A percentile compares a stretch with the other conserved stretches of the same genome.
phyloP scores from a whole-genome alignment of 1,140 invertebrate species.

The Copidosoma floridanum region DNA sequence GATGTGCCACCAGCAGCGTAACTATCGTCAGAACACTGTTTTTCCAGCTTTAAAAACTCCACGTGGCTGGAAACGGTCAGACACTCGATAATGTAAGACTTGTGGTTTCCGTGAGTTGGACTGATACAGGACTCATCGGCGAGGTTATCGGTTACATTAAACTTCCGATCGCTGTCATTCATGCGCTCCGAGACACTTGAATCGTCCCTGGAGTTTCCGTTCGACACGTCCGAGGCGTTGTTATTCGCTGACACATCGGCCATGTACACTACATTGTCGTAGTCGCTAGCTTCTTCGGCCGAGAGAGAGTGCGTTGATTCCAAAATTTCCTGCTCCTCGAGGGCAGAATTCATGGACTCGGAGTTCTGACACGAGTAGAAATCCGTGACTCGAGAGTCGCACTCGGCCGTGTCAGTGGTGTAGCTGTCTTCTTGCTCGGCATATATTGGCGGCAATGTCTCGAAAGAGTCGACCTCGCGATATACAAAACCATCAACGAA shows the following conservation, averaged over 20 bases:
- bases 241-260: conserved; percentile 31
- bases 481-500: too few species aligned
- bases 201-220: too few species aligned
- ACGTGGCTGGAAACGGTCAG: too few species aligned
- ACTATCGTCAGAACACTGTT: too few species aligned
- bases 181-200: too few species aligned
- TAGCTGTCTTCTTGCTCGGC: neutral
- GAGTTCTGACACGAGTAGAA: conserved; percentile 19
- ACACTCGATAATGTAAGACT: too few species aligned
- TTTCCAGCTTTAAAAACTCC: conserved; percentile 45
- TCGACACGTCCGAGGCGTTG: conserved; percentile 11
- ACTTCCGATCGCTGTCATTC: neutral
- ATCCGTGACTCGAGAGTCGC: neutral
- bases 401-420: too few species aligned
- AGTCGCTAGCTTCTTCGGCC: conserved; percentile 5
- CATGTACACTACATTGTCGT: conserved; percentile 18
- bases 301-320: conserved; percentile 32
- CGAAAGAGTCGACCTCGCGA: too few species aligned
- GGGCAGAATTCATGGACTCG: neutral
- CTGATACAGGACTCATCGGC: conserved; percentile 7
- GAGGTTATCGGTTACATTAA: neutral
- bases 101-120: too few species aligned
- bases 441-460: conserved; percentile 1
- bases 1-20: too few species aligned
- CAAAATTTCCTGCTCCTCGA: neutral